phyloP scores from a whole-genome alignment of 2,113 vertebrate species.

The Tragelaphus scriptus region DNA sequence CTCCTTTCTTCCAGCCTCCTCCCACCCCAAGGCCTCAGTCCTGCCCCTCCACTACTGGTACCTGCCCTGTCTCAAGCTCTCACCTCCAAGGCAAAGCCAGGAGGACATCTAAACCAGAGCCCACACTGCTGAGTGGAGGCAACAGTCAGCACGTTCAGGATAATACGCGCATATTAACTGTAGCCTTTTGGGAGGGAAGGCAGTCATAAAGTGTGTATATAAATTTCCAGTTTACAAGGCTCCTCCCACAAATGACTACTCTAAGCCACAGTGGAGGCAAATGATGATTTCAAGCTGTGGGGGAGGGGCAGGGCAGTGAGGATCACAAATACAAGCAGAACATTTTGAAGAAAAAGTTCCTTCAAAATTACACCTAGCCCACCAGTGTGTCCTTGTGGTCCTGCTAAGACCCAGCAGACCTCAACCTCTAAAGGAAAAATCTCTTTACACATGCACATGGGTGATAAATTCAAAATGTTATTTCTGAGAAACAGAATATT shows the following conservation, averaged over 20 bases:
- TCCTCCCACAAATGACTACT: background rate
- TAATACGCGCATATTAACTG: background rate
- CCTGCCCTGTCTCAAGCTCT: background rate
- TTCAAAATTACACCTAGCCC: background rate
- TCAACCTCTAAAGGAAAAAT: background rate
- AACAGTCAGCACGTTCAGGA: background rate
- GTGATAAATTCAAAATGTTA: background rate
- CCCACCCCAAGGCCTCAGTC: background rate
- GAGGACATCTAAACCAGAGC: background rate
- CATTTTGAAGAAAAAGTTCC: background rate
- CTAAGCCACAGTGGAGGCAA: background rate
- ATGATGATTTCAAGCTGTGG: background rate
- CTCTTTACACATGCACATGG: background rate
- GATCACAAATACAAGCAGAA: background rate
- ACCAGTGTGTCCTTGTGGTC: background rate
- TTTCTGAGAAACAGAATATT: background rate
- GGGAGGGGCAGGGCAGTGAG: background rate
- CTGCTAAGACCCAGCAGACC: background rate
- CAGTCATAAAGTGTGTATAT: background rate
- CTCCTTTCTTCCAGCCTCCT: background rate
- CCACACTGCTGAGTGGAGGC: background rate
- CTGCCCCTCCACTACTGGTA: background rate
- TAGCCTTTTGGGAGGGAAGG: background rate
- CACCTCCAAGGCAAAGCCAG: background rate
- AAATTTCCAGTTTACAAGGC: background rate